Evolutionary conservation across 1,140 invertebrate genomes (phyloP).

Genomic region (Heliconius himera): DNA sequence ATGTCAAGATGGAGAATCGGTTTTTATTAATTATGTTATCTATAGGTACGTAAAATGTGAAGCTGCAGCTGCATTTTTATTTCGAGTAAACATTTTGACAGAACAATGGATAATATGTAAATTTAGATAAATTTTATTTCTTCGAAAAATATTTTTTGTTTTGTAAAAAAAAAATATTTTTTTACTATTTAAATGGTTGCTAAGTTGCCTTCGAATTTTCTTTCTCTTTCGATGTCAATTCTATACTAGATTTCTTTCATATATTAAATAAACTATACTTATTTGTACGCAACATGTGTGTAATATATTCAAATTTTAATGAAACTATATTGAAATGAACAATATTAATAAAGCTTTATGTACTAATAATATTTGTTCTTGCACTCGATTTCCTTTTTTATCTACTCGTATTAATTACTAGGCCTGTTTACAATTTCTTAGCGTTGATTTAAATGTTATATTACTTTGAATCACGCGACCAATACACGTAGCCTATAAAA

Average conservation of each 20-base stretch:
- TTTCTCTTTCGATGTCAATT: too few species aligned
- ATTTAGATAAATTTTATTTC: background rate
- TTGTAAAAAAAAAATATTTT: too few species aligned
- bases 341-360: background rate
- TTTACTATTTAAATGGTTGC: too few species aligned
- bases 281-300: conserved; percentile 13
- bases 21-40: too few species aligned
- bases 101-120: background rate
- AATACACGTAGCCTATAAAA: conserved; percentile 1
- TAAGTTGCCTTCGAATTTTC: too few species aligned
- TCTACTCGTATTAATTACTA: background rate
- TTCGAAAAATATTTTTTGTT: too few species aligned
- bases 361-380: background rate
- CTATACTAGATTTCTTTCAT: too few species aligned
- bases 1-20: too few species aligned
- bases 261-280: background rate
- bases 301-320: too few species aligned
- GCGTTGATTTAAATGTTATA: conserved; percentile 11
- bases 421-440: conserved; percentile 12
- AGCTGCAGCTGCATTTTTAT: too few species aligned
- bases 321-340: too few species aligned
- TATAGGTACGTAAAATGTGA: too few species aligned
- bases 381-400: conserved; percentile 12
- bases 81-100: background rate
- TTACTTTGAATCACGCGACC: background rate